Percentiles rank a stretch among this genome's conserved stretches.
phyloP scores from a whole-genome alignment of 2,888 invertebrate genomes.

The Crepidodera aurea region DNA sequence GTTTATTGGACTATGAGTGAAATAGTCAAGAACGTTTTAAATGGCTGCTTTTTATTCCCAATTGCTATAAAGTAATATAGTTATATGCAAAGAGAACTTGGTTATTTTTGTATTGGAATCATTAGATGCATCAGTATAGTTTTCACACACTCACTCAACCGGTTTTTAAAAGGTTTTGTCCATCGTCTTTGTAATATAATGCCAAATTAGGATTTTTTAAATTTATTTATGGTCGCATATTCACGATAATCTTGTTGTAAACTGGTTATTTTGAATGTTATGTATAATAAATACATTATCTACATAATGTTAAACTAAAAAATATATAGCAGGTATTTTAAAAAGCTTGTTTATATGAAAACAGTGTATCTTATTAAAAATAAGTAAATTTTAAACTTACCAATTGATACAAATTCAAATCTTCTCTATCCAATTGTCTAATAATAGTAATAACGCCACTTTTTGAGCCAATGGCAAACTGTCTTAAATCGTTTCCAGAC shows the following conservation, averaged over 20 bases:
- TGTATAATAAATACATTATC: not conserved
- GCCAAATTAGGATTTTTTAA: not conserved
- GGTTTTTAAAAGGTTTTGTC: not conserved
- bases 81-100: not conserved
- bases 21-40: too few species aligned
- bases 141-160: not conserved
- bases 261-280: not conserved
- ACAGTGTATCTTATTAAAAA: too few species aligned
- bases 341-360: too few species aligned
- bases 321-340: too few species aligned
- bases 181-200: not conserved
- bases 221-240: not conserved
- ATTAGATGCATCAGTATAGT: not conserved
- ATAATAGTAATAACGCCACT: conserved; percentile 91
- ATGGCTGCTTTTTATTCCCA: too few species aligned
- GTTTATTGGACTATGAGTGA: too few species aligned
- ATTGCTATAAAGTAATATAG: too few species aligned
- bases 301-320: not conserved
- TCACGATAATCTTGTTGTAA: not conserved
- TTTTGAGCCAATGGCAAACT: conserved; percentile 84
- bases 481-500: conserved; percentile 89
- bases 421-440: conserved; percentile 85
- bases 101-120: not conserved
- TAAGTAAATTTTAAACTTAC: too few species aligned
- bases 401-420: conserved; percentile 86